A percentile compares a stretch with the other conserved stretches of the same genome.
Conservation (phyloP, 2,888 invertebrate species). For the Drosophila macrospina region DNA sequence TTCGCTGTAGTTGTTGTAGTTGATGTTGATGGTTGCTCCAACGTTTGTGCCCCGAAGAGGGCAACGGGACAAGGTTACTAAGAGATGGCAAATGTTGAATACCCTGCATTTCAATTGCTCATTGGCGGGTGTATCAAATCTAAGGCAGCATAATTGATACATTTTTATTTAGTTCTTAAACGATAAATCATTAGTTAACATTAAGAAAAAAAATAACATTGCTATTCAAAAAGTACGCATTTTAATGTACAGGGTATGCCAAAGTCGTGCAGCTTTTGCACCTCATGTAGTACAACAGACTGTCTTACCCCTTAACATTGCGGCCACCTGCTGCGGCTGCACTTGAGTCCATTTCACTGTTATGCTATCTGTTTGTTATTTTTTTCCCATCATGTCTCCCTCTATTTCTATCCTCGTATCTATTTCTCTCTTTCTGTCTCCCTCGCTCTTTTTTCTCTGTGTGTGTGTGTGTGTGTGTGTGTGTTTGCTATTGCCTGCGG, state of each 20-base stretch:
- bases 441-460: conserved; percentile 8
- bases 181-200: neutral
- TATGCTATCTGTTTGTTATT: conserved; percentile 62
- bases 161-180: neutral
- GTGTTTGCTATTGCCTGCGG: conserved; percentile 40
- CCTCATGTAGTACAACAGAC: neutral
- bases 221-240: no score
- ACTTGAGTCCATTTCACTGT: conserved; percentile 74
- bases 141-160: neutral
- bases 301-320: conserved; percentile 51
- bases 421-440: conserved; percentile 4
- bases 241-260: conserved; percentile 10
- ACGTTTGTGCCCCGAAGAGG: conserved; percentile 54
- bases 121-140: neutral
- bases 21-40: conserved; percentile 39
- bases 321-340: conserved; percentile 80
- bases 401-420: no score
- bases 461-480: conserved; percentile 19
- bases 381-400: conserved; percentile 29
- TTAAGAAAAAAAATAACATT: no score
- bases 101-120: conserved; percentile 12
- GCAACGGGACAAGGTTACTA: conserved; percentile 70
- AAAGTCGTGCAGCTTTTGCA: neutral
- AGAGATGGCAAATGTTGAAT: conserved; percentile 59
- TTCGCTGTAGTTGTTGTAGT: conserved; percentile 11